phyloP scores from a whole-genome alignment of 2,797 vertebrate genomes.

The Sternarchorhynchus goeldii region DNA sequence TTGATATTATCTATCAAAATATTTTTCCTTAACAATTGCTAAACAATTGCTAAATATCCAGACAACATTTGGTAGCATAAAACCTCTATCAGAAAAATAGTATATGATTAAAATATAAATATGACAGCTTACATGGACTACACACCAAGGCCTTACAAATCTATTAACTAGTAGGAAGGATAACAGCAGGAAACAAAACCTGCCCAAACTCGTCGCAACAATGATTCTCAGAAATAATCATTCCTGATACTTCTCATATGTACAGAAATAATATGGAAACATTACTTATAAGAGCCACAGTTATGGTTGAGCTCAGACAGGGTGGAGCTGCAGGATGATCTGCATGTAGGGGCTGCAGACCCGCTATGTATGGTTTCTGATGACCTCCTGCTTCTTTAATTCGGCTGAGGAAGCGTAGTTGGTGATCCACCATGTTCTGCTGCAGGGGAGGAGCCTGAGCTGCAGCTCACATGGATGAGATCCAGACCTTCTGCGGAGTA shows the following conservation, averaged over 20 bases:
- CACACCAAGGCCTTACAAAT: not conserved
- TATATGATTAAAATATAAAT: no score
- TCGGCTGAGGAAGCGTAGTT: not conserved
- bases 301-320: not conserved
- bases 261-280: not conserved
- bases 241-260: not conserved
- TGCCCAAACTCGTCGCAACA: not conserved
- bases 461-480: slow-evolving; percentile 24
- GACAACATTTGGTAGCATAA: not conserved
- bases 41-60: not conserved
- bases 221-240: not conserved
- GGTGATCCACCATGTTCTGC: slow-evolving; percentile 28
- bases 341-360: not conserved
- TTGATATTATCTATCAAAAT: not conserved
- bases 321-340: not conserved
- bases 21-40: not conserved
- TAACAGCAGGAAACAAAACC: not conserved
- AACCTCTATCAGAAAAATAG: not conserved
- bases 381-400: slow-evolving; percentile 14
- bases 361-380: not conserved
- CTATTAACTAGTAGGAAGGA: not conserved
- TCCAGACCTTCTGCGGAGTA: slow-evolving; percentile 27
- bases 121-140: not conserved
- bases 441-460: slow-evolving; percentile 22
- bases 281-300: not conserved